Percentiles rank a stretch among this genome's conserved stretches.
These are phyloP conservation scores for Astropecten irregularis DNA, from an alignment of 53 echinoderm and acorn worm species.

Conservation along the genomic window DNA sequence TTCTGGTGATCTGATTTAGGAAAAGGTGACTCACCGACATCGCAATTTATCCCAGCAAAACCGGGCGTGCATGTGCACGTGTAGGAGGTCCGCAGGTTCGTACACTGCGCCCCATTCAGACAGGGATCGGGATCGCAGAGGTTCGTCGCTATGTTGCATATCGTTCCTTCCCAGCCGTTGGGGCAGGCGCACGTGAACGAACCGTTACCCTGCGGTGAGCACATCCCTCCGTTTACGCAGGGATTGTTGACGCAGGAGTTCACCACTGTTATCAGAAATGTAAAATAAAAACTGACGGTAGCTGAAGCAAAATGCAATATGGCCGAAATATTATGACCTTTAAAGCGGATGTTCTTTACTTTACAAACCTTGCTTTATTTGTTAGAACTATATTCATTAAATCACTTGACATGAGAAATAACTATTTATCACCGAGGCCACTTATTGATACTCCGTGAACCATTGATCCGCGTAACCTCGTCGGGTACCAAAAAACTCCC, in stretches of 20 bases:
- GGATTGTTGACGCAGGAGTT: constrained; percentile 37
- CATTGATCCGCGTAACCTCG: too few relatives aligned
- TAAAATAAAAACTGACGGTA: too few relatives aligned
- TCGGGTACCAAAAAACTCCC: too few relatives aligned
- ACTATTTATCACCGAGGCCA: too few relatives aligned
- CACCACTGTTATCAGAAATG: constrained; percentile 13
- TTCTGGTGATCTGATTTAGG: too few relatives aligned
- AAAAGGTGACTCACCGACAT: constrained; percentile 42
- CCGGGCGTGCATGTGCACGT: constrained; percentile 62
- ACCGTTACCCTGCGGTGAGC: background rate
- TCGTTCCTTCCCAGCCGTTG: constrained; percentile 50
- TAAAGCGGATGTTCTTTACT: too few relatives aligned
- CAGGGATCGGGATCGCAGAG: constrained; percentile 70
- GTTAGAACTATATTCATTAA: too few relatives aligned
- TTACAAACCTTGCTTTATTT: too few relatives aligned
- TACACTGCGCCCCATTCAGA: constrained; percentile 70
- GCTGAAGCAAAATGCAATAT: background rate
- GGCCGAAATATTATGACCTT: background rate
- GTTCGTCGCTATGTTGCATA: constrained; percentile 28
- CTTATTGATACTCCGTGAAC: too few relatives aligned
- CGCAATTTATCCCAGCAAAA: constrained; percentile 60
- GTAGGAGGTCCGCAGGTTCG: constrained; percentile 59
- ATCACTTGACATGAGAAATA: too few relatives aligned
- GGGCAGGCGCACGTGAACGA: constrained; percentile 57
- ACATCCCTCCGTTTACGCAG: constrained; percentile 42